Percentiles rank a stretch among this genome's conserved stretches.
Evolutionary conservation across 2,797 vertebrate genomes (phyloP).

Genomic region (Dermochelys coriacea): DNA sequence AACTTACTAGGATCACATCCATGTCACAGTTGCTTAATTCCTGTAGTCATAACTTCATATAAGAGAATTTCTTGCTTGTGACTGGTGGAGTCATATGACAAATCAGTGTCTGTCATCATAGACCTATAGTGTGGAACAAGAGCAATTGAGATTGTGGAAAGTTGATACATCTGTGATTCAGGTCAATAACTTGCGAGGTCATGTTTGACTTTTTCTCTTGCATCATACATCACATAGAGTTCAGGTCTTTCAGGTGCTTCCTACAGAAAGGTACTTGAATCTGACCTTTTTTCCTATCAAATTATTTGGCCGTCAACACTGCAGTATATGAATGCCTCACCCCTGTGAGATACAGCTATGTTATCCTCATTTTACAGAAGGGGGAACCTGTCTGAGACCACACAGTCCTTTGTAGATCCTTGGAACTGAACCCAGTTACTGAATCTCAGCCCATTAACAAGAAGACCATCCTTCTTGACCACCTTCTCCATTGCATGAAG

Average conservation of each 20-base stretch:
- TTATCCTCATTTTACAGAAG: not conserved
- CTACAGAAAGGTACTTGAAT: not conserved
- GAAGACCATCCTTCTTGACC: not conserved
- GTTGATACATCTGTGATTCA: not conserved
- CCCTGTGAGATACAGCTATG: not conserved
- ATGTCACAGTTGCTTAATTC: not conserved
- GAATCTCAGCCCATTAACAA: not conserved
- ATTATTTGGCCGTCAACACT: not conserved
- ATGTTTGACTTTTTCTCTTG: not conserved
- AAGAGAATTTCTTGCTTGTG: not conserved
- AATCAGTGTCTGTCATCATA: not conserved
- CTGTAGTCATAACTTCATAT: not conserved
- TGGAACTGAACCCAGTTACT: not conserved
- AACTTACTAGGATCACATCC: not conserved
- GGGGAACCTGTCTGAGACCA: rapidly evolving
- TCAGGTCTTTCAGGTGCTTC: slow-evolving; percentile 28
- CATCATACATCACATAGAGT: not conserved
- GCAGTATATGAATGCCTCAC: not conserved
- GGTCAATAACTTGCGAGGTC: not conserved
- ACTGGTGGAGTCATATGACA: not conserved
- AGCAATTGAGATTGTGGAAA: slow-evolving; percentile 15
- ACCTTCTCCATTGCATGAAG: not conserved
- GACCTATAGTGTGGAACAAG: slow-evolving; percentile 1
- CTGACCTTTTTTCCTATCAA: not conserved
- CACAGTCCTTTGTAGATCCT: not conserved